Evolutionary conservation across 2,113 vertebrate genomes (phyloP).

Genomic region (Rutilus rutilus): DNA sequence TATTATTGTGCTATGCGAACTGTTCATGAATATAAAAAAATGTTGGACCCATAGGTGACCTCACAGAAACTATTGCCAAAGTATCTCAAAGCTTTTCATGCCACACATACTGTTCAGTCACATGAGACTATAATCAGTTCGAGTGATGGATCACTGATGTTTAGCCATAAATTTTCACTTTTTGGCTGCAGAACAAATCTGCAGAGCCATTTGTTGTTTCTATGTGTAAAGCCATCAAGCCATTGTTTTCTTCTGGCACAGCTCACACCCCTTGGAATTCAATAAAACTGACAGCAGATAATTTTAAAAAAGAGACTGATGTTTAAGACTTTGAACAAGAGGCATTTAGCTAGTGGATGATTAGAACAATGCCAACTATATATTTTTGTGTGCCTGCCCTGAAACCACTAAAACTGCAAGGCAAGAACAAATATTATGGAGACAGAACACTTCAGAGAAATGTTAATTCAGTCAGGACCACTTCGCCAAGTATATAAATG

Average conservation of each 20-base stretch:
- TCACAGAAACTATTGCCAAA: neutral
- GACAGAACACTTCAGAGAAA: neutral
- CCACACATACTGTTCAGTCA: neutral
- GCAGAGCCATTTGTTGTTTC: slow-evolving; percentile 17
- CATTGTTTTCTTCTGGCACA: slow-evolving; percentile 18
- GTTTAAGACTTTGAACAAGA: slow-evolving; percentile 14
- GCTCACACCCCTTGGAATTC: slow-evolving; percentile 10
- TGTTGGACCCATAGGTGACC: neutral
- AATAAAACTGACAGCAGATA: slow-evolving; percentile 34
- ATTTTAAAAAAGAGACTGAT: neutral
- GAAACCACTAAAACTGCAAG: neutral
- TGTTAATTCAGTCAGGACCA: no score
- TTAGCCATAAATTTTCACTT: slow-evolving; percentile 18
- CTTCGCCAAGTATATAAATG: no score
- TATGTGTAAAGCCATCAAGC: slow-evolving; percentile 30
- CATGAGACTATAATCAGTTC: neutral
- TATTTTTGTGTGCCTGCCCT: neutral
- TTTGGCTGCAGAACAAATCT: slow-evolving; percentile 20
- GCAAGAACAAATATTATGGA: neutral
- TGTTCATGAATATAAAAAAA: no score
- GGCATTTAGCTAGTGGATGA: slow-evolving; percentile 30
- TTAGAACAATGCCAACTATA: slow-evolving; percentile 8
- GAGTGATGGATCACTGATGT: neutral
- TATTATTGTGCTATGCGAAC: no score
- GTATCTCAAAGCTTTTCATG: slow-evolving; percentile 18